Evolutionary conservation across 2,113 vertebrate species (phyloP).

Genomic region (Actenoides lindsayi): DNA sequence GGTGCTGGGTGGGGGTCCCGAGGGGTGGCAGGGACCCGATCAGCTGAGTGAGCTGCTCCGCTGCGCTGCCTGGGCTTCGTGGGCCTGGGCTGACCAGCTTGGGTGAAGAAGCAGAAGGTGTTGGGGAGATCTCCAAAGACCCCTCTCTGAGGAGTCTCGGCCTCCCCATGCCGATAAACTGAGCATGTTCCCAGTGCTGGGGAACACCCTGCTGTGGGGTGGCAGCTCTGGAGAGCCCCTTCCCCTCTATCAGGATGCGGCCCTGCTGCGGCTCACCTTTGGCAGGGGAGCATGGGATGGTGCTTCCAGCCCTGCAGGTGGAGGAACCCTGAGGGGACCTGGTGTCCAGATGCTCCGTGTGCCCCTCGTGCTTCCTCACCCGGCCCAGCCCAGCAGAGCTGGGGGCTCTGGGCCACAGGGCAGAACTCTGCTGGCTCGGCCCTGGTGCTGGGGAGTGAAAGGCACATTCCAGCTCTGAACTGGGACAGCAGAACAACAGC

Average conservation of each 20-base stretch:
- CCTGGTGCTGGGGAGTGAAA: neutral
- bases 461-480: neutral
- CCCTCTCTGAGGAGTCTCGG: neutral
- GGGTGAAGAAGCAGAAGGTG: neutral
- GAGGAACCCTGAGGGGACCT: neutral
- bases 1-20: neutral
- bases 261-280: neutral
- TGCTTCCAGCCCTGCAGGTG: neutral
- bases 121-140: neutral
- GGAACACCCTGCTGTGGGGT: neutral
- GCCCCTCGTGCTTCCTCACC: neutral
- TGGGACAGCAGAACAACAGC: neutral
- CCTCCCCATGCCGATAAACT: neutral
- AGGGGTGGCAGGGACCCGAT: neutral
- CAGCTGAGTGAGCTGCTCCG: neutral
- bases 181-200: neutral
- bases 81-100: neutral
- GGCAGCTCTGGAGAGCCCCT: neutral
- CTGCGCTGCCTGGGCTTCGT: neutral
- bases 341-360: neutral
- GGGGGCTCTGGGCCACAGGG: accelerated
- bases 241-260: neutral
- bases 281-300: accelerated
- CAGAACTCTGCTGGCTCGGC: neutral
- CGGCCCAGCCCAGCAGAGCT: neutral